Conservation (phyloP, 2,113 vertebrate genomes). For the Corydoras maculifer region DNA sequence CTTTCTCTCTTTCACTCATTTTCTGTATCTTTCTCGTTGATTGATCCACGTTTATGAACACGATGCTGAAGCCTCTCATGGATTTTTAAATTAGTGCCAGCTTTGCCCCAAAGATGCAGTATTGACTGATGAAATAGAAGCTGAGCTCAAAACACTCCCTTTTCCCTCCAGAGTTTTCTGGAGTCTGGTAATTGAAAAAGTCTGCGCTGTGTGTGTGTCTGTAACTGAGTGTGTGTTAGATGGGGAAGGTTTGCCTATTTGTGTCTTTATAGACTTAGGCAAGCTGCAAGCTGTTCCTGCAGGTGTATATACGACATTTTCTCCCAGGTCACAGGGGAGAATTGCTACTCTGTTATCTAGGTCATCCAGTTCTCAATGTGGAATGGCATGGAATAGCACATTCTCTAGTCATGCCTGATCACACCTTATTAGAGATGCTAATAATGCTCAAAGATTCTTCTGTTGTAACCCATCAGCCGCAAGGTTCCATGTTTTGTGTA, state of each 20-base stretch:
- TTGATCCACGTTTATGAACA: slow-evolving; percentile 71
- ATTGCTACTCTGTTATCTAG: no score
- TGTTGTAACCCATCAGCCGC: no score
- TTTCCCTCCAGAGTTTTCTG: slow-evolving; percentile 67
- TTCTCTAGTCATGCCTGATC: no score
- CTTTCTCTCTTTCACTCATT: slow-evolving; percentile 20
- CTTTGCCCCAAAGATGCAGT: slow-evolving; percentile 76
- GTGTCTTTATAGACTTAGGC: slow-evolving; percentile 32
- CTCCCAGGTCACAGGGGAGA: no score
- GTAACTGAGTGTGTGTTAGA: slow-evolving; percentile 5
- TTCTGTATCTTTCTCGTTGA: slow-evolving; percentile 47
- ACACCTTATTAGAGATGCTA: no score
- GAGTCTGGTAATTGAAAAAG: slow-evolving; percentile 72
- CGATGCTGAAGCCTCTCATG: slow-evolving; percentile 65
- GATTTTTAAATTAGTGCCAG: slow-evolving; percentile 78
- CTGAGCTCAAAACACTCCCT: slow-evolving; percentile 65
- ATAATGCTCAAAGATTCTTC: no score
- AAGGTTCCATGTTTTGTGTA: no score
- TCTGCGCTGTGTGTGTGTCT: slow-evolving; percentile 49
- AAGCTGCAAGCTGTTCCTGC: slow-evolving; percentile 20
- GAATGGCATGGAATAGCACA: no score
- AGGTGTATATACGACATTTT: slow-evolving; percentile 11
- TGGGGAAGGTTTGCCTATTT: slow-evolving; percentile 31
- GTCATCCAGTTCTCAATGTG: no score
- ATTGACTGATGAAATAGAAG: slow-evolving; percentile 76